Evolutionary conservation across 2,113 vertebrate species (phyloP).

Genomic region (Clarias macrocephalus): DNA sequence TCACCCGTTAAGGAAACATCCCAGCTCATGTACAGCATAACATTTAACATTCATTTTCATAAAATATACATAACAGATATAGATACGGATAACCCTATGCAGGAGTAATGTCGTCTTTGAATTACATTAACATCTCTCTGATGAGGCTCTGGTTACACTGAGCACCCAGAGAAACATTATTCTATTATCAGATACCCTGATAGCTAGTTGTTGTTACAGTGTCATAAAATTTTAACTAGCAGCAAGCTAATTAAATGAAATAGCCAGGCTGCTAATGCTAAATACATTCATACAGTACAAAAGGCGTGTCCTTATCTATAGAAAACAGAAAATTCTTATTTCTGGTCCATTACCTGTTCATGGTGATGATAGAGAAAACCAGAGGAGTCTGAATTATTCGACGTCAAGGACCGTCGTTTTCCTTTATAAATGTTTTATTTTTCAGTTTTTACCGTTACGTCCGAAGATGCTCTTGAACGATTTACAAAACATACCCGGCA

Average conservation of each 20-base stretch:
- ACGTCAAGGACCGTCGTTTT: neutral
- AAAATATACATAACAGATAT: too few relatives aligned
- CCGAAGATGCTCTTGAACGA: too few relatives aligned
- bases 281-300: neutral
- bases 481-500: neutral
- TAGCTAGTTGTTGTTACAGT: neutral
- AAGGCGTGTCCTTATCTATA: neutral
- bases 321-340: neutral
- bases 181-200: neutral
- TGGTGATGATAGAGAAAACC: neutral
- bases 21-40: neutral
- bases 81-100: too few relatives aligned
- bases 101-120: too few relatives aligned
- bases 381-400: neutral
- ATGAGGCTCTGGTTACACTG: neutral
- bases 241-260: neutral
- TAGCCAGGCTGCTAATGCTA: neutral
- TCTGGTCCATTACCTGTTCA: conserved; percentile 59
- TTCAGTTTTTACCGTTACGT: neutral
- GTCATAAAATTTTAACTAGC: neutral
- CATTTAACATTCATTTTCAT: too few relatives aligned
- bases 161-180: neutral
- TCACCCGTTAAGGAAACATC: neutral
- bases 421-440: too few relatives aligned
- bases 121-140: neutral